Evolutionary conservation across 2,797 vertebrate genomes (phyloP), one percentile per base, ranked within the genome.

Genomic region (Stomatorhinus walkeri): DNA sequence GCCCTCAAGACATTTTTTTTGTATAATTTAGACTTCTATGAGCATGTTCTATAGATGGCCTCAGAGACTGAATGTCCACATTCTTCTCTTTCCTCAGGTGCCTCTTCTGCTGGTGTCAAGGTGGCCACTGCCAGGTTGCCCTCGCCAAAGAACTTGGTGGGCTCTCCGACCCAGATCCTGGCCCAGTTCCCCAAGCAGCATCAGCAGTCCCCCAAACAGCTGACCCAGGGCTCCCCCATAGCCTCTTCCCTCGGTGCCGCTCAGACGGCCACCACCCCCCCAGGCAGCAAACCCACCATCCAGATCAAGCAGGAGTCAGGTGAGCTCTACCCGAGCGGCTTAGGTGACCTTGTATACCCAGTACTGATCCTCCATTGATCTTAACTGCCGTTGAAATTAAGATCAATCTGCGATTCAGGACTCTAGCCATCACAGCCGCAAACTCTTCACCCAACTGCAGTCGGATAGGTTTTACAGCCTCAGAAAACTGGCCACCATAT

Each of bases 241-340:
- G 94, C 93, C 0, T 91, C 96, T 10, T 90, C 95, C 1, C 5
- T 95, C 1, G 86, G 92, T 49, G 92, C 95, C 89, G 89, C 87
- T 19, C 96, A 95, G 76, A 95, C 94, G 2, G 92, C 95, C 90
- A 93, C 92, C 89, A 90, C 95, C 89, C 94, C 96, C 0, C 94
- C 96, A 0, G 96, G 96, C 64, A 92, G 96, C 90, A 99, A 99
- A 90, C 98, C 98, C 92, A 98, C 98, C 92, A 99, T 99, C 89
- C 98, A 99, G 94, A 99, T 99, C 94, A 99, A 99, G 90, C 98
- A 99, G 87, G 98, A 99, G 94, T 99, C 98, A 85, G 98, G 98
- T 99, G 92, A 96, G 91, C 88, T 76, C 4, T 5, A 10, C 16
- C 22, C 89, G 89, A 68, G 46, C 5, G 19, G 16, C 56, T 72